Evolutionary conservation across 2,888 invertebrate genomes (phyloP), one percentile per base, ranked within the genome.

Genomic region (Drosophila lacicola): DNA sequence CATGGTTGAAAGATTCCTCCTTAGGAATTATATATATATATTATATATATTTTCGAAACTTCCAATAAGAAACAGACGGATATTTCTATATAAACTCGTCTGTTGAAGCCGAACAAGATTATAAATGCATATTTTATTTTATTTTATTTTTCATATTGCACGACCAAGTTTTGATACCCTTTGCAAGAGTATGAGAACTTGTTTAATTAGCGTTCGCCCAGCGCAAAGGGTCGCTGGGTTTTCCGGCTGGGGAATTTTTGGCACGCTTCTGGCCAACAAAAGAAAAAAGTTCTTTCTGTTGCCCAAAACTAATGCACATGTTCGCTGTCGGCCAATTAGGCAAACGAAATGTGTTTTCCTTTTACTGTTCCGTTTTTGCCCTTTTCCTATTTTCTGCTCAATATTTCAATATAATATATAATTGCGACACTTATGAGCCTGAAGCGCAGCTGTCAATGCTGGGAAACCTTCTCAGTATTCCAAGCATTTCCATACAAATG

Each of bases 141-240:
- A 17, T 17, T 17, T 17, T 17, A 17, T 17, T 17, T 17, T 17
- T 17, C 17, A 17, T 17, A 29, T 29, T 8, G 8, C 2, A 2
- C 5, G 29, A 29, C 8, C 25, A 6, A 29, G 8, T 29, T 29
- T 8, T 29, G 2, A 29, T 8, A 29, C 8, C 29, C 29, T 29
- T 2, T 2, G 29, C 0, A 29, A 8, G 8, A 8, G 29, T 29
- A 2, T 29, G 1, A 21, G 4, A 44, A 63, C 64, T 70, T 68
- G 56, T 53, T 87, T 75, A 79, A 87, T 82, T 87, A 87, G 47
- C 58, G 29, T 29, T 41, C 41, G n/a, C 29, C 39, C 25, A 17
- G 17, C 11, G 39, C 8, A 21, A 45, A 25, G 25, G 55, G 36
- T 45, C 25, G 34, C 34, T 44, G 44, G 34, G 44, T 19, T 54